Evolutionary conservation across 2,797 vertebrate species (phyloP).

Genomic region (Anguilla anguilla): DNA sequence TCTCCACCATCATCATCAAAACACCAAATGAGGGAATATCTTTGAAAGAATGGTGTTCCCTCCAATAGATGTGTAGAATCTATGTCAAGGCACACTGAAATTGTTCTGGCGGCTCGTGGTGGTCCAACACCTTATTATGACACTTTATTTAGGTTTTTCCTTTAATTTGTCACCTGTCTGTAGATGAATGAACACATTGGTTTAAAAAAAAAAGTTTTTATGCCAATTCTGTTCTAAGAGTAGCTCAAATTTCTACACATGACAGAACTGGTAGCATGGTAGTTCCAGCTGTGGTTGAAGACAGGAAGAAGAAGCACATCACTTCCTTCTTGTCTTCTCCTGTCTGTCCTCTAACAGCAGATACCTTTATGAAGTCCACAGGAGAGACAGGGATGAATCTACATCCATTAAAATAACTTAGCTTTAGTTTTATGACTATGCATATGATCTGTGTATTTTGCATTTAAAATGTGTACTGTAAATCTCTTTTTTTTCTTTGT

Average conservation of each 20-base stretch:
- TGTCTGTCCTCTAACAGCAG: not conserved
- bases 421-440: not conserved
- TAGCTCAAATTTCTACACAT: not conserved
- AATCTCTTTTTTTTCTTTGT: not conserved
- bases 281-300: not conserved
- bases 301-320: not conserved
- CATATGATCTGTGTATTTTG: not conserved
- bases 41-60: no score
- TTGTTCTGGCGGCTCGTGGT: no score
- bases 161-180: no score
- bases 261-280: not conserved
- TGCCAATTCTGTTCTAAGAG: not conserved
- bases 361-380: not conserved
- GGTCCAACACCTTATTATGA: no score
- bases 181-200: no score
- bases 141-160: no score
- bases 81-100: no score
- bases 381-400: not conserved
- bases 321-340: not conserved
- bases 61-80: no score
- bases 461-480: not conserved
- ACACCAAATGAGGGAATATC: no score
- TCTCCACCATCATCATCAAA: no score
- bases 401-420: not conserved
- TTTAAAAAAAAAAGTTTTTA: not conserved